phyloP scores from a whole-genome alignment of 2,113 vertebrate species.

The Bos indicus region DNA sequence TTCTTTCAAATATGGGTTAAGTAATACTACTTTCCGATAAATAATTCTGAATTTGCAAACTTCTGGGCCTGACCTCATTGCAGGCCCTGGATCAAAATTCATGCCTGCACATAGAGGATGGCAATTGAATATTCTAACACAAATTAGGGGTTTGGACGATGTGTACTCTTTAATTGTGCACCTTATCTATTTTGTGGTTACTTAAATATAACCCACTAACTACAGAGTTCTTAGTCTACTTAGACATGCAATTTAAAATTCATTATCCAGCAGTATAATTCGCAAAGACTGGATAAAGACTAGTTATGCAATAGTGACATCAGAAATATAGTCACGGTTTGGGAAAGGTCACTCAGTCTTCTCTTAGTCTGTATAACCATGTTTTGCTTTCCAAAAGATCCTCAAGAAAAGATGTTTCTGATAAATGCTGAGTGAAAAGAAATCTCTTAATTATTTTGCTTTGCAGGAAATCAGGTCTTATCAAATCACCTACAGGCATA shows the following conservation, averaged over 20 bases:
- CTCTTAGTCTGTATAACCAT: neutral
- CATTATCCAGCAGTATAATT: conserved; percentile 73
- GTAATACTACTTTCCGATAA: conserved; percentile 49
- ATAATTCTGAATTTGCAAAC: conserved; percentile 58
- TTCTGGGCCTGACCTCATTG: conserved; percentile 54
- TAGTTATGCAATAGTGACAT: conserved; percentile 56
- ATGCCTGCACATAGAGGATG: conserved; percentile 31
- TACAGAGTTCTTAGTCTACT: conserved; percentile 68
- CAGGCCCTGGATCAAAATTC: conserved; percentile 51
- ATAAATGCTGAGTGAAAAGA: conserved; percentile 21
- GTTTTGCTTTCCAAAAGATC: conserved; percentile 25
- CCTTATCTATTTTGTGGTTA: conserved; percentile 68
- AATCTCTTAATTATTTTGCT: neutral
- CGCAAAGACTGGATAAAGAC: conserved; percentile 60
- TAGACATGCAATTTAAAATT: conserved; percentile 75
- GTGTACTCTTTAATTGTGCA: conserved; percentile 59
- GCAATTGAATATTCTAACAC: conserved; percentile 61
- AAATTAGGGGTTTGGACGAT: conserved; percentile 69
- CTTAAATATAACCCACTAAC: conserved; percentile 73
- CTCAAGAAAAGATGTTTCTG: neutral
- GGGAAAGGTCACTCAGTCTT: conserved; percentile 24
- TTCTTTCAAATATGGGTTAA: conserved; percentile 55
- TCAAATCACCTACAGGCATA: neutral
- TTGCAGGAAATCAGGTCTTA: conserved; percentile 34
- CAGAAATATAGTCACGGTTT: conserved; percentile 48